phyloP scores from a whole-genome alignment of 1,140 invertebrate species.

The Lucilia sericata region DNA sequence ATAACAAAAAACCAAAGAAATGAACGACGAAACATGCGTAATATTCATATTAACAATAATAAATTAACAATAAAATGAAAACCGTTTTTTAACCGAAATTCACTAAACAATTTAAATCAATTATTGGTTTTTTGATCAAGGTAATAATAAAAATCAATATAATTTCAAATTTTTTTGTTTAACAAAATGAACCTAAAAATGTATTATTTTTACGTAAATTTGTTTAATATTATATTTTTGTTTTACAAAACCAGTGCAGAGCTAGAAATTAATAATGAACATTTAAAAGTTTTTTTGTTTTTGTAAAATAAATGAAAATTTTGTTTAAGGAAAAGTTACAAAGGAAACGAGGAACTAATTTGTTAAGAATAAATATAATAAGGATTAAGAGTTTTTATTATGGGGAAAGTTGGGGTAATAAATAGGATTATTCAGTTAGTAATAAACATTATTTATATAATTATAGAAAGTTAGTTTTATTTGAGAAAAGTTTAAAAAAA shows the following conservation, averaged over 20 bases:
- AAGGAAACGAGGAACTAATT: constrained; percentile 32
- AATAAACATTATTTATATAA: constrained; percentile 12
- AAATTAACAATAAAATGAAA: constrained; percentile 31
- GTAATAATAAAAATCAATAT: background rate
- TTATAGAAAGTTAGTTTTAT: background rate
- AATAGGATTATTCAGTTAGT: constrained; percentile 17
- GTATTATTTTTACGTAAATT: background rate
- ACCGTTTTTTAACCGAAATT: background rate
- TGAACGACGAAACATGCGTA: constrained; percentile 45
- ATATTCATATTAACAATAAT: constrained; percentile 46
- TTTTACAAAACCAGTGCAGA: constrained; percentile 64
- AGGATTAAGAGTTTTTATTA: background rate
- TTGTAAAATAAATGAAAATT: background rate
- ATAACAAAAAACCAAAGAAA: background rate
- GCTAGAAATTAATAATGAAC: constrained; percentile 52
- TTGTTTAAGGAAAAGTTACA: constrained; percentile 3
- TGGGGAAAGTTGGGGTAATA: background rate
- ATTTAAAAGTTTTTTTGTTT: constrained; percentile 34
- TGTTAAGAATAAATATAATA: background rate
- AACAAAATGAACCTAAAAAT: background rate
- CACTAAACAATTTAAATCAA: background rate
- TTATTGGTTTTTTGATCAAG: background rate
- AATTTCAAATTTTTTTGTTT: background rate
- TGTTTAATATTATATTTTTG: constrained; percentile 12
- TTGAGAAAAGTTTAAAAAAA: constrained; percentile 7